Base-by-base conservation (phyloP, 53 echinoderm and acorn worm genomes). In the Holothuria scabra region DNA sequence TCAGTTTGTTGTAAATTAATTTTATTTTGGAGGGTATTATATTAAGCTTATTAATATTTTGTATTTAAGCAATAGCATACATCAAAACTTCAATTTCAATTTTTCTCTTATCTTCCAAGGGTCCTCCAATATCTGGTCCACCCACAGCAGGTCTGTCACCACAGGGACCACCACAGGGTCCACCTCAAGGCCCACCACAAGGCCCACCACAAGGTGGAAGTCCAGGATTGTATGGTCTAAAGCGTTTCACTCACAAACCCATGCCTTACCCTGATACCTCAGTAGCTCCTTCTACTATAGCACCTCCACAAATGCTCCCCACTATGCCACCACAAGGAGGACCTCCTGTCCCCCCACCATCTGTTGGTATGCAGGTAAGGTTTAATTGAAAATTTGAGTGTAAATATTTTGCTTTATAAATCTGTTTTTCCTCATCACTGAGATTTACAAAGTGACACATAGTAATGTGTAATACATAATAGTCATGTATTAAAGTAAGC, bases 231-330 rank as follows among this genome's bases (percentile, higher is more conserved):
- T 89, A 67, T 60, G 82, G 90, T 52, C 89, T 84, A 23, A 74
- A 55, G 34, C 85, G 83, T 28, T 85, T 68, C 63, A 87, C 89
- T n/a, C 92, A 94, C 83, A 87, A 74, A 67, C 86, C 91, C 32
- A 79, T 94, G 83, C 69, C 87, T 24, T 64, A 85, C 83, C 92
- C 94, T 20, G 66, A 79, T 41, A 33, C 22, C 34, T 11, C 72
- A 19, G 11, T 23, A 5, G 83, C 84, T 34, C 79, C 48, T 22
- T 44, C 46, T 24, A 72, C 19, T 18, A 44, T 48, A 48, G 48
- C 80, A 22, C 56, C 64, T 14, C 74, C 80, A 60, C 34, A 65
- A n/a, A 66, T 46, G 52, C 56, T 65, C 67, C 58, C 80, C 33
- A 31, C 76, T 29, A 9, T 25, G 37, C 5, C 74, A 28, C 80